A percentile compares a stretch with the other conserved stretches of the same genome.
Conservation (phyloP, 2,888 invertebrate genomes). For the Penaeus monodon region DNA sequence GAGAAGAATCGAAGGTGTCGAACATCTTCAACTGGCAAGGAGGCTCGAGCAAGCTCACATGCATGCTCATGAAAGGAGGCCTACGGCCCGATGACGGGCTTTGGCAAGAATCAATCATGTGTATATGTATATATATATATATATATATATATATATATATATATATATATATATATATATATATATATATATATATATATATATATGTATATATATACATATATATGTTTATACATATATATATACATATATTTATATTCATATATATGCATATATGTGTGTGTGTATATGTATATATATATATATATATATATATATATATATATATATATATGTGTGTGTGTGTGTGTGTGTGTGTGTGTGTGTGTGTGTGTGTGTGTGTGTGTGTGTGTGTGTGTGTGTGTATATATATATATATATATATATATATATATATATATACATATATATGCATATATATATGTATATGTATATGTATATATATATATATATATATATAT, state of each 20-base stretch:
- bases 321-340: slow-evolving; percentile 20
- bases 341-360: slow-evolving; percentile 7
- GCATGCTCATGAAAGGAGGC: no score
- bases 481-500: neutral
- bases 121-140: no score
- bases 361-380: neutral
- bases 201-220: neutral
- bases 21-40: no score
- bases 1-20: no score
- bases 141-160: no score
- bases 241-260: neutral
- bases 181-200: no score
- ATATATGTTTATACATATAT: neutral
- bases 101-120: no score
- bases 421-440: neutral
- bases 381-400: neutral
- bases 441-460: neutral
- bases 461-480: slow-evolving; percentile 7
- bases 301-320: neutral
- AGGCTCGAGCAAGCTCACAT: no score
- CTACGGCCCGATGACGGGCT: no score
- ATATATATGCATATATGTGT: no score
- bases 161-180: no score
- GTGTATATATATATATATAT: neutral
- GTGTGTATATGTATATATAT: neutral